phyloP scores from a whole-genome alignment of 2,113 vertebrate genomes.

The Lophochroa leadbeateri region DNA sequence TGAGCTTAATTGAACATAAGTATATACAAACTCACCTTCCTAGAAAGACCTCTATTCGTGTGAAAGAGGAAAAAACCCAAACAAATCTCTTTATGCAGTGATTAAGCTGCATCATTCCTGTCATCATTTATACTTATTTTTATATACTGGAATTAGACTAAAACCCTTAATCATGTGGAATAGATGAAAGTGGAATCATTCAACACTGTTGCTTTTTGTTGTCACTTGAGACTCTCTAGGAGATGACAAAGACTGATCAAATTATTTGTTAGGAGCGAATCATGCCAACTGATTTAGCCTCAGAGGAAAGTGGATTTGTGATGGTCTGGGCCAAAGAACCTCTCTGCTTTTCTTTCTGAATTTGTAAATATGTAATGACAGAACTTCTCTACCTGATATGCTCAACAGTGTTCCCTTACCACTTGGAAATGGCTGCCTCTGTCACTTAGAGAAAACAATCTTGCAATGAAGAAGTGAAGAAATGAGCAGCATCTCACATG shows the following conservation, averaged over 20 bases:
- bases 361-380: not conserved
- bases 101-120: slow-evolving; percentile 40
- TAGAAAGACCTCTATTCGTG: slow-evolving; percentile 53
- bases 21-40: slow-evolving; percentile 61
- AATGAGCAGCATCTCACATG: not conserved
- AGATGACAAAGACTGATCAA: not conserved
- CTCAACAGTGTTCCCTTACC: not conserved
- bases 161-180: slow-evolving; percentile 10
- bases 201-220: slow-evolving; percentile 32
- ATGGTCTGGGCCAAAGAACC: not conserved
- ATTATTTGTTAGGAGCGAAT: not conserved
- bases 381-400: not conserved
- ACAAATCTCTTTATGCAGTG: slow-evolving; percentile 42
- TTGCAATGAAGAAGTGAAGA: not conserved
- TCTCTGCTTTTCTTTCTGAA: not conserved
- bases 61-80: not conserved
- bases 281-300: not conserved
- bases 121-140: slow-evolving; percentile 56
- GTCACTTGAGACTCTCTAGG: not conserved
- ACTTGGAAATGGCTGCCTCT: not conserved
- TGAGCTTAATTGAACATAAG: slow-evolving; percentile 70
- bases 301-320: not conserved
- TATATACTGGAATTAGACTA: slow-evolving; percentile 31
- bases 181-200: slow-evolving; percentile 54
- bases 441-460: not conserved